Evolutionary conservation across 1,140 invertebrate genomes (phyloP).

Genomic region (Anadara kagoshimensis): DNA sequence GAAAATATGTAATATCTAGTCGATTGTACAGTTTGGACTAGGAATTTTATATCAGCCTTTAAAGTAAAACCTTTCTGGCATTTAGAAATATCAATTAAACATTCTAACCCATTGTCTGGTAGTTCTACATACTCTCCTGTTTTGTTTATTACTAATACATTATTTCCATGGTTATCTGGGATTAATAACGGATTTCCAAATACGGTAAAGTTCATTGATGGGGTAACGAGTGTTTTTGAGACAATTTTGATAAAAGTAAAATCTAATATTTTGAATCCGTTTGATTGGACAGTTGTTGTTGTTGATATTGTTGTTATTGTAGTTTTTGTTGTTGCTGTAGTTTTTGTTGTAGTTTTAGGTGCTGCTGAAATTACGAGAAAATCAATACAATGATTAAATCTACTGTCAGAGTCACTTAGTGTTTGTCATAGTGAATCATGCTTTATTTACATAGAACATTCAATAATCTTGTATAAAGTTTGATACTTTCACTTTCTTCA

Average conservation of each 20-base stretch:
- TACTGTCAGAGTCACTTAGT: neutral
- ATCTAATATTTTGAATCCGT: slow-evolving; percentile 8
- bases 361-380: neutral
- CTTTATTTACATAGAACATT: too few species aligned
- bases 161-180: neutral
- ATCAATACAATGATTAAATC: neutral
- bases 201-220: slow-evolving; percentile 23
- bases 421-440: neutral
- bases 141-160: slow-evolving; percentile 27
- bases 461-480: neutral
- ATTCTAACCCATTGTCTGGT: slow-evolving; percentile 7
- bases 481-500: neutral
- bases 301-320: neutral
- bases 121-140: slow-evolving; percentile 39
- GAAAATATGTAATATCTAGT: slow-evolving; percentile 5
- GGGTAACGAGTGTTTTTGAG: slow-evolving; percentile 23
- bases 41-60: slow-evolving; percentile 26
- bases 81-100: slow-evolving; percentile 16
- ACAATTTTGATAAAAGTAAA: slow-evolving; percentile 26
- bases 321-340: neutral
- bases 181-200: slow-evolving; percentile 21
- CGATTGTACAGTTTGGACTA: neutral
- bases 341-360: neutral
- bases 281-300: neutral
- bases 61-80: slow-evolving; percentile 40